These are phyloP conservation scores for Genyomyrus donnyi DNA, from an alignment of 2,113 vertebrate genomes.

Conservation along the genomic window DNA sequence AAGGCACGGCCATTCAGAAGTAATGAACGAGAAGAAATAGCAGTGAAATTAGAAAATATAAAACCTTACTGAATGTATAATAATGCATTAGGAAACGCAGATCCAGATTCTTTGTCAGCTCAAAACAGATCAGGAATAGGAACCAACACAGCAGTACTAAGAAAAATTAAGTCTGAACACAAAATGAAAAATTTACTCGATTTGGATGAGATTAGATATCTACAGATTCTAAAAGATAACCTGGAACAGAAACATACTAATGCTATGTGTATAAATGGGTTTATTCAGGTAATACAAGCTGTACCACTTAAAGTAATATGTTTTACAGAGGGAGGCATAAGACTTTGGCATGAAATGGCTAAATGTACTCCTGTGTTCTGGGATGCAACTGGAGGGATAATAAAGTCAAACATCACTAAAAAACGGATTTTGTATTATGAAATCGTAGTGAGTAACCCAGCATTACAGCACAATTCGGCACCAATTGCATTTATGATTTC, in stretches of 20 bases:
- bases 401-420: not conserved
- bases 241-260: too few relatives aligned
- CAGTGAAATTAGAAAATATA: not conserved
- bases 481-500: not conserved
- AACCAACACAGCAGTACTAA: too few relatives aligned
- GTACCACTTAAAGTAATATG: not conserved
- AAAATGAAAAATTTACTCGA: too few relatives aligned
- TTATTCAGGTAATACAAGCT: not conserved
- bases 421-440: not conserved
- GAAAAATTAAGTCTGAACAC: too few relatives aligned
- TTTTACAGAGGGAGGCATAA: not conserved
- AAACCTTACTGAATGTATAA: not conserved
- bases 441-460: not conserved
- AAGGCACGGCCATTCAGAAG: not conserved
- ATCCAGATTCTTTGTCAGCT: too few relatives aligned
- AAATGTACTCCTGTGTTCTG: not conserved
- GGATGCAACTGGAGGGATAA: not conserved
- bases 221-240: too few relatives aligned
- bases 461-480: not conserved
- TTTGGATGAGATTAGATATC: too few relatives aligned
- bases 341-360: not conserved
- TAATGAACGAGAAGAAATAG: not conserved
- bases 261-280: not conserved
- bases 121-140: too few relatives aligned
- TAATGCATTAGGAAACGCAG: too few relatives aligned